Conservation (phyloP, 2,888 invertebrate species). For the Sminthurides aquaticus region DNA sequence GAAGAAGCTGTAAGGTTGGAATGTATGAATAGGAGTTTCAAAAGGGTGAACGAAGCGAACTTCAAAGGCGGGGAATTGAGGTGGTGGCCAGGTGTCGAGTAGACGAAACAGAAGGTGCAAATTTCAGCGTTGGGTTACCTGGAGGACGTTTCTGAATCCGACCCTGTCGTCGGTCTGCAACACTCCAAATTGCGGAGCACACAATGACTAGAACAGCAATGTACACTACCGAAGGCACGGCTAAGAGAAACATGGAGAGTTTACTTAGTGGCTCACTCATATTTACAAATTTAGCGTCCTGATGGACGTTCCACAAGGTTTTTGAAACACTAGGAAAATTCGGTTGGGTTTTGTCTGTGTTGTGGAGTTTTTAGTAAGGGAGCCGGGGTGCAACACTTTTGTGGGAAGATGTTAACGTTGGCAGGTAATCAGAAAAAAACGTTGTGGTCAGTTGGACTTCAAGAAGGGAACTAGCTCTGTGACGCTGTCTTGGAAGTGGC, state of each 20-base stretch:
- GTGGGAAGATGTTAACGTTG: too few relatives aligned
- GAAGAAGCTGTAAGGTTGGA: too few relatives aligned
- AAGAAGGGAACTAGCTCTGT: not conserved
- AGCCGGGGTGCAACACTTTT: too few relatives aligned
- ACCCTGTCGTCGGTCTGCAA: not conserved
- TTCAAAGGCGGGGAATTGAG: too few relatives aligned
- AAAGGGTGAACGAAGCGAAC: too few relatives aligned
- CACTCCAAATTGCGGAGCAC: not conserved
- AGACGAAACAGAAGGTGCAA: not conserved
- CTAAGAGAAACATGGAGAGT: not conserved
- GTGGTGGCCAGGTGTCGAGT: too few relatives aligned
- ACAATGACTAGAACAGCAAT: slow-evolving; percentile 1
- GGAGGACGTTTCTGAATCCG: not conserved
- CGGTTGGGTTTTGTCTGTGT: too few relatives aligned
- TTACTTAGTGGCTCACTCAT: not conserved
- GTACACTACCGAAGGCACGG: not conserved
- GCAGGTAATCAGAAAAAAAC: too few relatives aligned
- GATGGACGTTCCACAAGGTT: not conserved
- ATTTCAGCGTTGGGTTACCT: not conserved
- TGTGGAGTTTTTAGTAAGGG: too few relatives aligned
- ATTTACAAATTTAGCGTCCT: not conserved
- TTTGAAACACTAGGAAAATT: too few relatives aligned
- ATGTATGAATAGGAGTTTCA: too few relatives aligned
- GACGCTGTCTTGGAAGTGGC: not conserved
- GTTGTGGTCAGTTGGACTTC: not conserved